Percentiles rank a stretch among this genome's conserved stretches.
Conservation (phyloP, 2,888 invertebrate genomes). For the Bimastos eiseni region DNA sequence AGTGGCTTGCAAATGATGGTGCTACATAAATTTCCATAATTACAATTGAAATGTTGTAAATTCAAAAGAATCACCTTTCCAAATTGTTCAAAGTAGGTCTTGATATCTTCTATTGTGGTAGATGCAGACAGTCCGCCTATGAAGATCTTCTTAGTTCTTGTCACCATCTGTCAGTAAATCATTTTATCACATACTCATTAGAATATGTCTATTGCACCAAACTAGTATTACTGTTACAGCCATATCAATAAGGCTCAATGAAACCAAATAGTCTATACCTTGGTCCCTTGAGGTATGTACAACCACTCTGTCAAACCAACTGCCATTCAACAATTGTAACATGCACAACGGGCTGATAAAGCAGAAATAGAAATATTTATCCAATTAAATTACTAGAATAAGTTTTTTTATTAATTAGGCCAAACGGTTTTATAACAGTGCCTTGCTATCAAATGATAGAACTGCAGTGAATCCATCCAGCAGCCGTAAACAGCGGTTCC, state of each 20-base stretch:
- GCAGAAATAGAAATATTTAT: neutral
- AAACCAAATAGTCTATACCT: too few relatives aligned
- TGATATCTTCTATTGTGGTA: conserved; percentile 98
- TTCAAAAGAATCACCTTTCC: conserved; percentile 81
- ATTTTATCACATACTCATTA: neutral
- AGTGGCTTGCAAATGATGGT: neutral
- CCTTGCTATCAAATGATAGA: neutral
- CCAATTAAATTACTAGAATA: conserved; percentile 6
- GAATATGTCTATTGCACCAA: too few relatives aligned
- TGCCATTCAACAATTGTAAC: neutral
- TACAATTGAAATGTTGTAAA: neutral
- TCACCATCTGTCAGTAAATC: conserved; percentile 32
- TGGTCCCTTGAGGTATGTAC: neutral
- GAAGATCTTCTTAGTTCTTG: conserved; percentile 99
- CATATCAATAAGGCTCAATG: too few relatives aligned
- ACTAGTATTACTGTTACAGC: too few relatives aligned
- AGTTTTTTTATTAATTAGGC: neutral
- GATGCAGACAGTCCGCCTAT: conserved; percentile 99
- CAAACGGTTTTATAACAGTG: neutral
- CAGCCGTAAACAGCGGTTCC: too few relatives aligned
- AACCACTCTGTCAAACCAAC: neutral
- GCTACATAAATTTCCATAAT: neutral
- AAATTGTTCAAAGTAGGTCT: conserved; percentile 99
- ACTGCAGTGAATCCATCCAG: neutral
- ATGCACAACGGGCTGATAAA: neutral